phyloP scores from a whole-genome alignment of 1,140 invertebrate genomes.

The Ceratitis capitata region DNA sequence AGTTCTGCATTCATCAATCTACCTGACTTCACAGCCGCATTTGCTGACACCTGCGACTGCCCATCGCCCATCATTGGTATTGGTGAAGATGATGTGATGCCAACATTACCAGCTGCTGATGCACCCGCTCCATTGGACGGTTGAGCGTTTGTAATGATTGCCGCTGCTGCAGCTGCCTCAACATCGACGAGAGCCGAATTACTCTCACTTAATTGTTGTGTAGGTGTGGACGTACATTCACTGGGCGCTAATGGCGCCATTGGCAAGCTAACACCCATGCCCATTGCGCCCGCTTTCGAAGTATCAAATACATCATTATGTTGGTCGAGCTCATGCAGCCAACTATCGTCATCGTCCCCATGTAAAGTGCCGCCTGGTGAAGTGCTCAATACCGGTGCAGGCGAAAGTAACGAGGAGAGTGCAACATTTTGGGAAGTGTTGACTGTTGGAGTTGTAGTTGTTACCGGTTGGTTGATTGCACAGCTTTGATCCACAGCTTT shows the following conservation, averaged over 20 bases:
- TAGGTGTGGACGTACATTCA: slow-evolving; percentile 59
- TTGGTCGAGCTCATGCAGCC: slow-evolving; percentile 59
- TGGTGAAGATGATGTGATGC: neutral
- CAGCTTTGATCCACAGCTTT: slow-evolving; percentile 48
- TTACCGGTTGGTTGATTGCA: too few species aligned
- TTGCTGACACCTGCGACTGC: slow-evolving; percentile 2
- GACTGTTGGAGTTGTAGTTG: neutral
- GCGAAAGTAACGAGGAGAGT: slow-evolving; percentile 52
- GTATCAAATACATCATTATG: slow-evolving; percentile 62
- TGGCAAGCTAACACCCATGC: slow-evolving; percentile 45
- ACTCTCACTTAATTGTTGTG: slow-evolving; percentile 42
- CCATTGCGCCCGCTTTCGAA: slow-evolving; percentile 51
- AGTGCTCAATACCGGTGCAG: slow-evolving; percentile 43
- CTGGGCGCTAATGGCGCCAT: slow-evolving; percentile 56
- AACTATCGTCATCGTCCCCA: slow-evolving; percentile 57
- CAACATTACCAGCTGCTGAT: slow-evolving; percentile 26
- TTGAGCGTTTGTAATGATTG: neutral
- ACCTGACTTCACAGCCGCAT: slow-evolving; percentile 42
- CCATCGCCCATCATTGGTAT: neutral
- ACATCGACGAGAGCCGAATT: slow-evolving; percentile 15
- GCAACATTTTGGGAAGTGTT: slow-evolving; percentile 39
- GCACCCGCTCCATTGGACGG: neutral
- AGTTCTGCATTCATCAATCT: neutral
- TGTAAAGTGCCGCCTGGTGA: slow-evolving; percentile 49
- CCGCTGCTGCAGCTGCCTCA: neutral